Evolutionary conservation across 2,888 invertebrate species (phyloP).

Genomic region (Sycophila texana): DNA sequence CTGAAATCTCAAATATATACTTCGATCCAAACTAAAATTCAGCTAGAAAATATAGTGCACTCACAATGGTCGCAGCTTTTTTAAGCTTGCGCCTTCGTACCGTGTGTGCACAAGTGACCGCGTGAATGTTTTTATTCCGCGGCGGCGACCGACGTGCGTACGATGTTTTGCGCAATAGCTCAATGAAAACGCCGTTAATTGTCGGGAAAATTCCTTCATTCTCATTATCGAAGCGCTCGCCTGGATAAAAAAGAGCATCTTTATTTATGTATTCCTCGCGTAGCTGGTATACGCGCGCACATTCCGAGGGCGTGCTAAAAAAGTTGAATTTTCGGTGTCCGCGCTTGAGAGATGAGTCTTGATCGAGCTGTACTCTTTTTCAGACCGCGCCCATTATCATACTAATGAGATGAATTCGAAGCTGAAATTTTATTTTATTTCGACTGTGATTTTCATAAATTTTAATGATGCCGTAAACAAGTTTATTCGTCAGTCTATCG

Average conservation of each 20-base stretch:
- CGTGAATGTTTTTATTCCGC: too few species aligned
- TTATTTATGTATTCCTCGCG: constrained; percentile 28
- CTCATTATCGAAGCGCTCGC: constrained; percentile 33
- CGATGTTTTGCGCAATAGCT: constrained; percentile 43
- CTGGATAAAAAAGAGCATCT: constrained; percentile 22
- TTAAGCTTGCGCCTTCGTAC: constrained; percentile 18
- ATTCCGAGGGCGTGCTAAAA: constrained; percentile 36
- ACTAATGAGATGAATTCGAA: constrained; percentile 48
- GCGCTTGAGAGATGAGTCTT: constrained; percentile 30
- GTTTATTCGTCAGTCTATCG: not conserved
- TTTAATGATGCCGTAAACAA: constrained; percentile 11
- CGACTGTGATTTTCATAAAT: constrained; percentile 27
- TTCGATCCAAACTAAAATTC: too few species aligned
- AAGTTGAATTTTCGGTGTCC: constrained; percentile 46
- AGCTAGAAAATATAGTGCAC: constrained; percentile 56
- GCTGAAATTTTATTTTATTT: constrained; percentile 41
- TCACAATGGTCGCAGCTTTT: constrained; percentile 44
- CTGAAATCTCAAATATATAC: too few species aligned
- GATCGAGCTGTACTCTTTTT: constrained; percentile 15
- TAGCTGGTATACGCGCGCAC: not conserved
- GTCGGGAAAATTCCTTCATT: constrained; percentile 42
- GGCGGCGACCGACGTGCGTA: not conserved
- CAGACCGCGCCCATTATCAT: constrained; percentile 33
- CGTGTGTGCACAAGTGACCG: constrained; percentile 13
- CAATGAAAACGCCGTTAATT: constrained; percentile 42